Base-by-base conservation (phyloP, 2,113 vertebrate species). In the Aphyosemion australe region DNA sequence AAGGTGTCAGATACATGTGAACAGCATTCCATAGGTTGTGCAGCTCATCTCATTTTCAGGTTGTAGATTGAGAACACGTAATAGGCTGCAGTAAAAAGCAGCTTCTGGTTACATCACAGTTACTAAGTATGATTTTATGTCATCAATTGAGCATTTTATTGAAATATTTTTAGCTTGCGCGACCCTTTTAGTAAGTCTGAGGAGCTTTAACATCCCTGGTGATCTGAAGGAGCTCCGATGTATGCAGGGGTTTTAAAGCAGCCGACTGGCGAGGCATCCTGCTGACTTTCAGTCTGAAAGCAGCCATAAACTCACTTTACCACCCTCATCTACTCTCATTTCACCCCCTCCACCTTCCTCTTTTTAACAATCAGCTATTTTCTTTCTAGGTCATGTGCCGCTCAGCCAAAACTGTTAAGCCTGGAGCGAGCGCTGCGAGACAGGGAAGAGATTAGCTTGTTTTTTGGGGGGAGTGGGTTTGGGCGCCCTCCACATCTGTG, bases 341-440 rank as follows among this genome's bases (percentile, higher is more conserved):
- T 12, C 12, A 32, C 41, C 61, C 42, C 21, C 41, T 37, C 41
- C 12, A 32, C 19, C n/a, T 4, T 19, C 31, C 37, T 56, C 21
- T 66, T 84, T 91, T 87, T 75, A 83, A 90, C 78, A 74, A 84
- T 87, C 85, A 83, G 79, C 80, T 80, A 69, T 84, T 90, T 85
- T 86, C 72, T 87, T 80, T 86, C 69, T 85, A 63, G 87, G 83
- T 86, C 86, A 84, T 75, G 76, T 67, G 79, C 70, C 47, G 75
- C 83, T 68, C 79, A 84, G 80, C 56, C 75, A 64, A 81, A 80
- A 74, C 48, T 52, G 72, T 71, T 72, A 71, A 45, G 62, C 79
- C 66, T 14, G 63, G 34, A 79, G 80, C 65, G 74, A 41, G 68
- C 65, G 45, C 81, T 63, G 78, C 69, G 47, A 67, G 78, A 77